A percentile compares a stretch with the other conserved stretches of the same genome.
These are phyloP conservation scores for Drosophila tristis DNA, from an alignment of 1,140 invertebrate genomes.

Conservation along the genomic window DNA sequence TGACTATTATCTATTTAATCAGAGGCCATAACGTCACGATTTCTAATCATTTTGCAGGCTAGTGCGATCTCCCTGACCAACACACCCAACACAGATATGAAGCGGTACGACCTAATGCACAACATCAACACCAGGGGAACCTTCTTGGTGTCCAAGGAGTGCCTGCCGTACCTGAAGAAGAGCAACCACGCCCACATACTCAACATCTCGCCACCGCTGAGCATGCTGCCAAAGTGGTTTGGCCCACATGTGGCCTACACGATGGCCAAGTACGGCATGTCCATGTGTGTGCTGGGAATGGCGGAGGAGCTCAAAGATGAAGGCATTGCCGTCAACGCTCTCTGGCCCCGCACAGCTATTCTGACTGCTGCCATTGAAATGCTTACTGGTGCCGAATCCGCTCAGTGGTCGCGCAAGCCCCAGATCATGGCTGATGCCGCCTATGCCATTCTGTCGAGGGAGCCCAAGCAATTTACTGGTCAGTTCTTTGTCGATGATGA, in stretches of 20 bases:
- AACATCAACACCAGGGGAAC: conserved; percentile 96
- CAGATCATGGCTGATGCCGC: conserved; percentile 98
- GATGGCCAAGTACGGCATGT: conserved; percentile 99
- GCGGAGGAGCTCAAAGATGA: conserved; percentile 93
- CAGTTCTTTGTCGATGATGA: conserved; percentile 98
- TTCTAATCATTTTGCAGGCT: conserved; percentile 84
- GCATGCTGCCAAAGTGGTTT: conserved; percentile 96
- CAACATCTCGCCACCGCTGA: conserved; percentile 97
- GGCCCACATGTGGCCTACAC: conserved; percentile 97
- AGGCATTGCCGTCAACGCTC: conserved; percentile 96
- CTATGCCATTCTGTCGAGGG: conserved; percentile 92
- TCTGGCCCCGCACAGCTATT: conserved; percentile 98
- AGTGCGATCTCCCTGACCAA: conserved; percentile 97
- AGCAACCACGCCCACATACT: conserved; percentile 97
- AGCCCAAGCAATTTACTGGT: conserved; percentile 92
- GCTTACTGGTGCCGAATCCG: conserved; percentile 90
- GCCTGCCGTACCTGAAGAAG: conserved; percentile 95
- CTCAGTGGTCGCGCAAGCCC: conserved; percentile 89
- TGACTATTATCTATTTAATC: too few relatives aligned
- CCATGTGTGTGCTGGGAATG: conserved; percentile 99
- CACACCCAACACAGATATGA: conserved; percentile 96
- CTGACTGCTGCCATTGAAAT: conserved; percentile 98
- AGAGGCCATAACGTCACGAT: too few relatives aligned
- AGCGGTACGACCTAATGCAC: conserved; percentile 97
- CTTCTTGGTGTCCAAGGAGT: conserved; percentile 96